These are phyloP conservation scores for Eupsittula cactorum DNA, from an alignment of 2,113 vertebrate genomes.

Conservation along the genomic window DNA sequence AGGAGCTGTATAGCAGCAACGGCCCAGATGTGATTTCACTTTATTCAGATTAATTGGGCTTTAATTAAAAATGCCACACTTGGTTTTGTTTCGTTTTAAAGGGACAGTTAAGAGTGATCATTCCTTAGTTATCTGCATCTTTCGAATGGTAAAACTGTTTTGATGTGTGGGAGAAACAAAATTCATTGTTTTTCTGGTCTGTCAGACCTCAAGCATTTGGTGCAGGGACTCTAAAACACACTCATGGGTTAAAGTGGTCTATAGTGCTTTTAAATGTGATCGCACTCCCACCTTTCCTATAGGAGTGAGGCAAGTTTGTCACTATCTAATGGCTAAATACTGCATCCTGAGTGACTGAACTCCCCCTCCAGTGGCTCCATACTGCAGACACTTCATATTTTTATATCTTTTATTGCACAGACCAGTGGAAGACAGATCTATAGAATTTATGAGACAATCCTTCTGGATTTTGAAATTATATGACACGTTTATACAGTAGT, in stretches of 20 bases:
- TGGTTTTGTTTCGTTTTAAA: constrained; percentile 26
- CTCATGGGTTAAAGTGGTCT: not conserved
- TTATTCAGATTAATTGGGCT: constrained; percentile 28
- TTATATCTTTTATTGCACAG: not conserved
- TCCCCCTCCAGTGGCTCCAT: not conserved
- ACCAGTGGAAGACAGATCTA: not conserved
- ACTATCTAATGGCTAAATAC: not conserved
- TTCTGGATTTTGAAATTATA: not conserved
- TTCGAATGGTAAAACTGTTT: not conserved
- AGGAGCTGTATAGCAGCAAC: not conserved
- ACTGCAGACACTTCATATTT: not conserved
- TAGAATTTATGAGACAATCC: not conserved
- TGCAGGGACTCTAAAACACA: not conserved
- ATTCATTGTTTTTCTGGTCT: not conserved
- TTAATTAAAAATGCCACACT: constrained; percentile 36
- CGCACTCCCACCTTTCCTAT: not conserved
- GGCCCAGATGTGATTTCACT: constrained; percentile 46
- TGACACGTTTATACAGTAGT: not conserved
- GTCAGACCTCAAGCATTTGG: not conserved
- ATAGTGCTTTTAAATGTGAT: not conserved
- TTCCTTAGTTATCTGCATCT: not conserved
- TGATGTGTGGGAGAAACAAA: not conserved
- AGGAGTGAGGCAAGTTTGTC: not conserved
- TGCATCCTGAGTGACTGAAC: not conserved
- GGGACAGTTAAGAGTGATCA: not conserved